Conservation (phyloP, 2,888 invertebrate species). For the Agrilus cyanescens region DNA sequence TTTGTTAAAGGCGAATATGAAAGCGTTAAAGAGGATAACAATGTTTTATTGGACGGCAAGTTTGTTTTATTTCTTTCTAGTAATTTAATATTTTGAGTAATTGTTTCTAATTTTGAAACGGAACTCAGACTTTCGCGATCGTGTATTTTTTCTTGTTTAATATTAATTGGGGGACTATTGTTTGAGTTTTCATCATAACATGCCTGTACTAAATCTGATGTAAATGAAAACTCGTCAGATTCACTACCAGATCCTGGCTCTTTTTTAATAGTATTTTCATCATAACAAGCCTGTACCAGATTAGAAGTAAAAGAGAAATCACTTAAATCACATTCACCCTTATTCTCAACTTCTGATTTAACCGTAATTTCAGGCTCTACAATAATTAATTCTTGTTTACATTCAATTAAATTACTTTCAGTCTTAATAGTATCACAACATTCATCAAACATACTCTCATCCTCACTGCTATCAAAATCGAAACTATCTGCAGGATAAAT, state of each 20-base stretch:
- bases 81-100: too few relatives aligned
- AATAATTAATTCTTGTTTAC: constrained; percentile 26
- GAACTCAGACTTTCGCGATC: too few relatives aligned
- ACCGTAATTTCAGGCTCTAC: constrained; percentile 29
- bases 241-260: constrained; percentile 12
- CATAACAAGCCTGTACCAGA: constrained; percentile 19
- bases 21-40: too few relatives aligned
- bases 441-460: constrained; percentile 11
- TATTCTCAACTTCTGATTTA: constrained; percentile 19
- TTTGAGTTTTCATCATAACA: constrained; percentile 17
- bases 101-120: too few relatives aligned
- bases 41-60: too few relatives aligned
- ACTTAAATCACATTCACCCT: constrained; percentile 9
- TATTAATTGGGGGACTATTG: too few relatives aligned
- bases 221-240: constrained; percentile 9
- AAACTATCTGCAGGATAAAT: constrained; percentile 12
- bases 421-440: background rate
- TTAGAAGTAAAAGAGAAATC: constrained; percentile 13
- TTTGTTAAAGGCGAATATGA: too few relatives aligned
- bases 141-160: constrained; percentile 2
- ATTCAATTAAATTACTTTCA: background rate
- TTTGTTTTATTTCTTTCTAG: too few relatives aligned
- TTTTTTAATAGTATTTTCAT: constrained; percentile 15
- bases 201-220: constrained; percentile 16
- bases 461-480: constrained; percentile 9